Base-by-base conservation (phyloP, 2,113 vertebrate genomes). In the Rafetus swinhoei region DNA sequence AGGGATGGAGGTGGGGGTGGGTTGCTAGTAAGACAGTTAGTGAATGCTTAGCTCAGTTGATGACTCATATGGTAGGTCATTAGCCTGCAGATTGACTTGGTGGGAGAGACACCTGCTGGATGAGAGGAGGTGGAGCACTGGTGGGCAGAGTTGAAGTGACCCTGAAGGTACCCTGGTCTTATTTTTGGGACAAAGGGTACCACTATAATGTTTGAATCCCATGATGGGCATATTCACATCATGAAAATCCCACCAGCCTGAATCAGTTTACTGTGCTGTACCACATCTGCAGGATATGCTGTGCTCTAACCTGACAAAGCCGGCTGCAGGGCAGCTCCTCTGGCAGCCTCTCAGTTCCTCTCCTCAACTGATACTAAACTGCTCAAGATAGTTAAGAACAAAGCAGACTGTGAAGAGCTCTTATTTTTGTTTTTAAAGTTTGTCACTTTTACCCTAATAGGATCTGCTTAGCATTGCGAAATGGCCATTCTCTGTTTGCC, bases 221-320 rank as follows among this genome's bases (percentile, higher is more conserved):
- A 0, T 45, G 84, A 27, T 12, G 56, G 53, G 22, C 27, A 6
- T n/a, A 27, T 7, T 9, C 4, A 0, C 13, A 18, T n/a, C 39
- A n/a, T n/a, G n/a, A 35, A 69, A 27, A 21, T 57, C 16, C 27
- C 15, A 39, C 14, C 72, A 81, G 52, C 32, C 9, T 65, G 84
- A 65, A 1, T 4, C 13, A 1, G 60, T 3, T 35, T 56, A 32
- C 55, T 76, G 22, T 79, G 8, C 72, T 12, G 19, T n/a, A 69
- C 24, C 45, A 7, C 69, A 0, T 2, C 74, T 21, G 50, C 13
- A 6, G 19, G 29, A 32, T n/a, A 11, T 45, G 77, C 39, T 39
- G 25, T 60, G 3, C 55, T 52, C 0, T 6, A 8, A 22, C 4
- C 62, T 0, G 6, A 32, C 77, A n/a, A 32, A 81, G 32, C 55